Conservation (phyloP, 2,113 vertebrate genomes). For the Lophochroa leadbeateri region DNA sequence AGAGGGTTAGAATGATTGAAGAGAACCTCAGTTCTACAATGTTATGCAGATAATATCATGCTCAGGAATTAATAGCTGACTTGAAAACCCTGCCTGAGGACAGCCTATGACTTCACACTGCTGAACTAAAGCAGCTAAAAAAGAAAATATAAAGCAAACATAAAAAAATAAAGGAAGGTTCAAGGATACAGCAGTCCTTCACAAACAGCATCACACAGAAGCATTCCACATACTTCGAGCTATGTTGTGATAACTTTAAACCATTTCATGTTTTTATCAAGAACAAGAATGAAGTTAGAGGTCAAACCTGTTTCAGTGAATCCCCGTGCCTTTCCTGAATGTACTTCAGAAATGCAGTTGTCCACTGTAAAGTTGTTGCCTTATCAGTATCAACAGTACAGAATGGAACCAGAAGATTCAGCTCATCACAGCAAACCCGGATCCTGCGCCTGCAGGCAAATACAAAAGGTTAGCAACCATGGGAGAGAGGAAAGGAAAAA, state of each 20-base stretch:
- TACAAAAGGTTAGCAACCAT: rapidly evolving
- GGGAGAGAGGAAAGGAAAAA: background rate
- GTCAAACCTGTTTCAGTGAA: conserved; percentile 83
- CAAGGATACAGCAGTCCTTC: background rate
- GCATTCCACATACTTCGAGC: rapidly evolving
- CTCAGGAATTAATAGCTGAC: background rate
- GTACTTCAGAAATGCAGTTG: conserved; percentile 88
- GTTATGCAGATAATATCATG: background rate
- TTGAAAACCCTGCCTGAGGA: background rate
- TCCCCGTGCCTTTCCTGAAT: conserved; percentile 86
- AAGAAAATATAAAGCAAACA: background rate
- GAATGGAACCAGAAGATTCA: conserved; percentile 91
- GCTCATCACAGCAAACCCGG: conserved; percentile 88
- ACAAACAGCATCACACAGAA: background rate
- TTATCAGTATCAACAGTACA: conserved; percentile 87
- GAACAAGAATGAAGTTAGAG: background rate
- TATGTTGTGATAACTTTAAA: background rate
- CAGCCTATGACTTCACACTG: background rate
- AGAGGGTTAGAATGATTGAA: background rate
- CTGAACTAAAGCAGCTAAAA: background rate
- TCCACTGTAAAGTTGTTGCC: conserved; percentile 91
- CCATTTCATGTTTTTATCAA: background rate
- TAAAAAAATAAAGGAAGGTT: background rate
- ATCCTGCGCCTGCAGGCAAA: conserved; percentile 84
- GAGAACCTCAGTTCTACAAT: background rate